Base-by-base conservation (phyloP, 2,888 invertebrate genomes). In the Pterostichus madidus region DNA sequence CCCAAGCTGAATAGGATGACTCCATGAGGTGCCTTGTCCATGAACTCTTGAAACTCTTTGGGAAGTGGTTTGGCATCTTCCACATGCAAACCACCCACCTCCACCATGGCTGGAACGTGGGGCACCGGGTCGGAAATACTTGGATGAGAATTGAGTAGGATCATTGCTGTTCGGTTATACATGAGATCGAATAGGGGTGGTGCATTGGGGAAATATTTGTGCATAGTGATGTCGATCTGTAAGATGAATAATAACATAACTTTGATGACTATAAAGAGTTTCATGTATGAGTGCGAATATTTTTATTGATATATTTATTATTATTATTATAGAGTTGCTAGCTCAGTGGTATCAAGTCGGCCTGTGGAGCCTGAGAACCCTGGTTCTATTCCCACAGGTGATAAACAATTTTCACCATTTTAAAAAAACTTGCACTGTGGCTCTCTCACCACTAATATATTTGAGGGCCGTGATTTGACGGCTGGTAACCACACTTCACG, bases 1-100 rank as follows among this genome's bases (percentile, higher is more conserved):
- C 94, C 94, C 86, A 94, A 91, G 85, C 92, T 93, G 85, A 93
- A 91, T 84, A 92, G 92, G 0, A 93, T 89, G 0, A 91, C 92
- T 0, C 93, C 93, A 59, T 92, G 85, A 73, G 88, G 89, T 0
- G 93, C 90, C 7, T 89, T 87, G 84, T 93, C 92, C 81, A 93
- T 86, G 83, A 91, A 88, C 31, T 89, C 88, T 87, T 92, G 89
- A 0, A 93, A 86, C 87, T 93, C 92, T 10, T 85, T 82, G 0
- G 89, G 88, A 39, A 89, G 77, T 68, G 85, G 84, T 77, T 86
- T 86, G 0, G 87, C 85, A 6, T 85, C 85, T 78, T 84, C 83
- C 2, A 89, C 84, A 78, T 93, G 93, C 64, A 91, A 86, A 31
- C 93, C 93, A 13, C 93, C 93, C 71, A 93, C 90, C 86, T 93